Conservation (phyloP, 2,888 invertebrate species). For the Oasisia sp. region DNA sequence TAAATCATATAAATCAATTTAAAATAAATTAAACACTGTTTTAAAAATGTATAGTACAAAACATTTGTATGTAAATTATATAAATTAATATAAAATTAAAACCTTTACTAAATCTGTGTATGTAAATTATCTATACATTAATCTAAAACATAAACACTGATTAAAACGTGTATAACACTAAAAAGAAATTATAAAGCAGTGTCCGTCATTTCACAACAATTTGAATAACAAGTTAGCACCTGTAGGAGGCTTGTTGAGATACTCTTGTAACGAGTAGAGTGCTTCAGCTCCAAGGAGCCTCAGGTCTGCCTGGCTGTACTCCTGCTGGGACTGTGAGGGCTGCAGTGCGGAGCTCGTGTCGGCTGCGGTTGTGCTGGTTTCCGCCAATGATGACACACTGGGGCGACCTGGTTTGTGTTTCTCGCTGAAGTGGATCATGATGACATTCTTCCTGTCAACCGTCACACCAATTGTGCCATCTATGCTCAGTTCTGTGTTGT, state of each 20-base stretch:
- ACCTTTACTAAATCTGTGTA: too few species aligned
- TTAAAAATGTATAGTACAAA: too few species aligned
- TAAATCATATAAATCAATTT: too few species aligned
- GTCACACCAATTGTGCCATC: slow-evolving; percentile 41
- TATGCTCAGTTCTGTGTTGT: slow-evolving; percentile 36
- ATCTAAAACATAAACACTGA: too few species aligned
- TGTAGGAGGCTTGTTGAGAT: slow-evolving; percentile 17
- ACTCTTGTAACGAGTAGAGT: neutral
- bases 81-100: too few species aligned
- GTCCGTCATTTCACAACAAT: too few species aligned
- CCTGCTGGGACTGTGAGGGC: neutral
- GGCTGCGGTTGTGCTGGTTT: neutral
- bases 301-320: neutral
- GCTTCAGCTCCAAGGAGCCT: neutral
- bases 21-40: too few species aligned
- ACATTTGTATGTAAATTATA: too few species aligned
- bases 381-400: neutral
- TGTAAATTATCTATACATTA: too few species aligned
- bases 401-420: neutral
- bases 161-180: too few species aligned
- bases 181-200: too few species aligned
- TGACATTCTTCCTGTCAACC: slow-evolving; percentile 33
- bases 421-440: slow-evolving; percentile 35
- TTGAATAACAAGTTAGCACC: too few species aligned
- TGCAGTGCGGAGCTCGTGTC: neutral